phyloP scores from a whole-genome alignment of 2,113 vertebrate genomes.

The Grus americana region DNA sequence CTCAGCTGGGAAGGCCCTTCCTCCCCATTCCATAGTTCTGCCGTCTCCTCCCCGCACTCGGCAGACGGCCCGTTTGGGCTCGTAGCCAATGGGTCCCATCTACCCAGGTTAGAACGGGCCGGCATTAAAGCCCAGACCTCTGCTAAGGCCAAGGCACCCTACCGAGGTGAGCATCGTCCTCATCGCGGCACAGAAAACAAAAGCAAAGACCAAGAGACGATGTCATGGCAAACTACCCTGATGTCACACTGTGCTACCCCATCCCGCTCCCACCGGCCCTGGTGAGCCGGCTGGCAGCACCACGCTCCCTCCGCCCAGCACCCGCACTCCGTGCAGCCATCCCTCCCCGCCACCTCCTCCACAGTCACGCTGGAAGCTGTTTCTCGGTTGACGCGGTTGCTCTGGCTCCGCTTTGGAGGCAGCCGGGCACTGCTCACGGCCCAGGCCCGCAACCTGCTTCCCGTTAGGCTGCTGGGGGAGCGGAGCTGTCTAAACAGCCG shows the following conservation, averaged over 20 bases:
- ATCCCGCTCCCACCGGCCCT: too few relatives aligned
- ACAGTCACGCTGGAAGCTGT: not conserved
- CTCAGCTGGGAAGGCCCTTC: not conserved
- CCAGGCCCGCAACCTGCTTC: not conserved
- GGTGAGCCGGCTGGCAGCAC: not conserved
- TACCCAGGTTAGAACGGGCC: not conserved
- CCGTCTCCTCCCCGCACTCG: not conserved
- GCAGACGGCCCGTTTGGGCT: not conserved
- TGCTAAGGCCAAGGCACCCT: too few relatives aligned
- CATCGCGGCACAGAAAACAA: not conserved
- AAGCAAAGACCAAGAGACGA: rapidly evolving
- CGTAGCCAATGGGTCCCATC: too few relatives aligned
- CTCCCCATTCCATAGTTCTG: not conserved
- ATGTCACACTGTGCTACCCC: not conserved
- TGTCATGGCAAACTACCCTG: not conserved
- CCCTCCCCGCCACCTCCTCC: too few relatives aligned
- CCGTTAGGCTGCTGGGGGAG: not conserved
- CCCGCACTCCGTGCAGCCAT: rapidly evolving
- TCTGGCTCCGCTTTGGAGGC: not conserved
- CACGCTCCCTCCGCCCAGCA: rapidly evolving
- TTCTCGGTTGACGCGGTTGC: too few relatives aligned
- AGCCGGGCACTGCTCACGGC: not conserved
- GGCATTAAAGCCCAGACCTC: not conserved
- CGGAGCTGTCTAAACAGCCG: not conserved
- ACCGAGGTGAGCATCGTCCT: rapidly evolving